Conservation (phyloP, 1,140 invertebrate genomes). For the Prorops nasuta region DNA sequence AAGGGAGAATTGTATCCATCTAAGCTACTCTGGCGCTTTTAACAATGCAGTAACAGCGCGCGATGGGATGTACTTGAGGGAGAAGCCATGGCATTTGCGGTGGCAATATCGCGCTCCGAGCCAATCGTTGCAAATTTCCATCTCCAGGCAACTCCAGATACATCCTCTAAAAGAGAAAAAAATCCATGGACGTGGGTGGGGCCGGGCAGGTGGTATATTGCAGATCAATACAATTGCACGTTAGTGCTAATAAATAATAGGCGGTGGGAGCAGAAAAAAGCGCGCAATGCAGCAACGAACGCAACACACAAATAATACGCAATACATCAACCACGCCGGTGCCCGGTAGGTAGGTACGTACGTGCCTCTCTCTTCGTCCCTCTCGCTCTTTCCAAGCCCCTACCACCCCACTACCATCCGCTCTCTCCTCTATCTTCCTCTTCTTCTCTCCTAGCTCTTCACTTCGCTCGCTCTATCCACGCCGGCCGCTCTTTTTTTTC, state of each 20-base stretch:
- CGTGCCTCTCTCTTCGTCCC: constrained; percentile 24
- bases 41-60: too few species aligned
- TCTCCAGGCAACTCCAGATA: constrained; percentile 54
- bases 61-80: constrained; percentile 8
- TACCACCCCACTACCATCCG: constrained; percentile 16
- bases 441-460: constrained; percentile 25
- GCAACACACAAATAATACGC: constrained; percentile 58
- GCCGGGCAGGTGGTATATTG: constrained; percentile 52
- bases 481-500: constrained; percentile 30
- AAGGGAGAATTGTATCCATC: too few species aligned
- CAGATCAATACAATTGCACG: constrained; percentile 60
- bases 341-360: constrained; percentile 49
- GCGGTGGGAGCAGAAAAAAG: constrained; percentile 57
- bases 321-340: constrained; percentile 54
- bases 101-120: constrained; percentile 47
- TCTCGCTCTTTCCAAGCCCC: constrained; percentile 4
- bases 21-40: too few species aligned
- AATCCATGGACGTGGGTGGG: constrained; percentile 50
- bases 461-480: constrained; percentile 27
- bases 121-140: constrained; percentile 50
- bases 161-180: constrained; percentile 56
- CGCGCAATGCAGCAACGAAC: constrained; percentile 56
- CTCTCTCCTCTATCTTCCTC: constrained; percentile 30
- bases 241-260: constrained; percentile 60
- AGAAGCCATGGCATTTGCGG: constrained; percentile 34